These are phyloP conservation scores for Campaea margaritaria DNA, from an alignment of 2,888 invertebrate species.

Conservation along the genomic window DNA sequence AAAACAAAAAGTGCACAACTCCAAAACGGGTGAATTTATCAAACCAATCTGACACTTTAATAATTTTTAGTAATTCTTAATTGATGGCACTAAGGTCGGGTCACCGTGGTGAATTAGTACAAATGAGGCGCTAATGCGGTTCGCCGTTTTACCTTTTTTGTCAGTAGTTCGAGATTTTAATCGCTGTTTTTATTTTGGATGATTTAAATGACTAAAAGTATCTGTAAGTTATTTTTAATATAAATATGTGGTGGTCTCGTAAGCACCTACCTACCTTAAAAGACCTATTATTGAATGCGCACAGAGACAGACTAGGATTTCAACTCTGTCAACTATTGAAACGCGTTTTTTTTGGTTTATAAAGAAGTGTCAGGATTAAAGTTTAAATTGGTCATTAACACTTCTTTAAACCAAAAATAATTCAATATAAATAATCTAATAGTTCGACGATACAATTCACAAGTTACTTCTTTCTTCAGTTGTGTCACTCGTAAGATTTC, in stretches of 20 bases:
- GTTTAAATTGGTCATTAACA: no score
- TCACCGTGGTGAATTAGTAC: constrained; percentile 71
- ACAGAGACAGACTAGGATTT: no score
- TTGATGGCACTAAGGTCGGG: constrained; percentile 62
- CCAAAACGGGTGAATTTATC: constrained; percentile 69
- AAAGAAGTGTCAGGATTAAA: no score
- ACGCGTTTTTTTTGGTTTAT: no score
- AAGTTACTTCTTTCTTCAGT: no score
- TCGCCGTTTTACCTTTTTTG: constrained; percentile 55
- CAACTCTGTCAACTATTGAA: no score
- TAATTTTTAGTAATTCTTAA: constrained; percentile 62
- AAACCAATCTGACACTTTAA: constrained; percentile 64
- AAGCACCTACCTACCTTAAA: neutral
- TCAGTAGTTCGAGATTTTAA: constrained; percentile 46
- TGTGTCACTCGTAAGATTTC: no score
- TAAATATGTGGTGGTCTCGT: neutral
- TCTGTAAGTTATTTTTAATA: neutral
- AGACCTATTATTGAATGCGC: no score
- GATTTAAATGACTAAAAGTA: neutral
- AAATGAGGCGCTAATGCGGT: constrained; percentile 74
- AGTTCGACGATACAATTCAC: no score
- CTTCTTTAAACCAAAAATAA: no score
- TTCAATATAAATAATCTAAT: no score
- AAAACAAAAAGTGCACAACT: constrained; percentile 63
- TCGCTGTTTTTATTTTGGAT: constrained; percentile 24